Base-by-base conservation (phyloP, 2,888 invertebrate genomes). In the Agapostemon virescens region DNA sequence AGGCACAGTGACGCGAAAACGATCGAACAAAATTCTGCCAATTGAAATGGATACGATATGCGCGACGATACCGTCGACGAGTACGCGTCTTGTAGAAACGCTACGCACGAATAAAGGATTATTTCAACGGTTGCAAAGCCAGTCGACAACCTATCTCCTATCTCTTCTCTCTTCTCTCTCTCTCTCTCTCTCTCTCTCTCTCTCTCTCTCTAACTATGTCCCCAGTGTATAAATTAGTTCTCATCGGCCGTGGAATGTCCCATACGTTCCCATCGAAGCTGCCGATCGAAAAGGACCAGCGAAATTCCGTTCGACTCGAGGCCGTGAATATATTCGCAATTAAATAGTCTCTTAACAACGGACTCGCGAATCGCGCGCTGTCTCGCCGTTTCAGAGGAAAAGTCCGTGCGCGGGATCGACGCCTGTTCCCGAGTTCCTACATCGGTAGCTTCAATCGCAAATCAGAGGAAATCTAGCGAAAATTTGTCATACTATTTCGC, bases 331-430 rank as follows among this genome's bases (percentile, higher is more conserved):
- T 73, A 82, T 81, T 82, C 69, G 67, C 77, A 77, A 73, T 81
- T 74, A 77, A 77, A 82, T 80, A 67, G 77, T 70, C 82, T 82
- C 69, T 77, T 82, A 81, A 81, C 73, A 76, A 82, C 81, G 72
- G n/a, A 61, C 23, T 13, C 70, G 49, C 17, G 71, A 26, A 61
- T 38, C 38, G 49, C 42, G 20, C 45, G 15, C 49, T 45, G 38
- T 17, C 5, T 36, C 49, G 17, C 7, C 30, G 30, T 30, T 9
- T 58, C 30, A 3, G 23, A 73, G 66, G 79, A 26, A n/a, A 79
- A 45, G 20, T 11, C 26, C 23, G 69, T 40, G 45, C 55, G 23
- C 13, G 36, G 30, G 52, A 38, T 49, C 69, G 40, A 45, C 23
- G 58, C n/a, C n/a, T 58, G 49, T n/a, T 52, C 61, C 73, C 40